These are phyloP conservation scores for Neodontobutis hainanensis DNA, from an alignment of 2,113 vertebrate species.

Conservation along the genomic window DNA sequence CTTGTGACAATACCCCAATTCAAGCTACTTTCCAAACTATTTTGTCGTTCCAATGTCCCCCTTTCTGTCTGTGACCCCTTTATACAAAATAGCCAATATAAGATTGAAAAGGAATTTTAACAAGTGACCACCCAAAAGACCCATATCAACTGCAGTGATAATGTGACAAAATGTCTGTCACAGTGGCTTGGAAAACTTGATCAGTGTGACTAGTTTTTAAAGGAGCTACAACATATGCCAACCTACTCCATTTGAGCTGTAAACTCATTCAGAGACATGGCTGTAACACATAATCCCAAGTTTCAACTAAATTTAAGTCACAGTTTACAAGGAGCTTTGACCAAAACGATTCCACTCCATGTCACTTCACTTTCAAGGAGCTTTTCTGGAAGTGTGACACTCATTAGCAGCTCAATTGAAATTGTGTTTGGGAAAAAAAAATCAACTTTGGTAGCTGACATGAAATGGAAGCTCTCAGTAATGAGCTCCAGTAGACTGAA, in stretches of 20 bases:
- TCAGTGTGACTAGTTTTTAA: background rate
- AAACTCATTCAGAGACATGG: slow-evolving; percentile 9
- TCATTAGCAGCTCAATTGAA: slow-evolving; percentile 34
- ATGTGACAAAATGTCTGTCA: too few relatives aligned
- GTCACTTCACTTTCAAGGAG: slow-evolving; percentile 25
- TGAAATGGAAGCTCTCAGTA: slow-evolving; percentile 1
- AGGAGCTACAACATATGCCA: background rate
- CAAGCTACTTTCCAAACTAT: too few relatives aligned
- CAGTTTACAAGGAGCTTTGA: slow-evolving; percentile 4
- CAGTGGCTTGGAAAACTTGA: background rate
- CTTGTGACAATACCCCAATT: too few relatives aligned
- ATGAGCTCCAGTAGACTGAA: slow-evolving; percentile 7
- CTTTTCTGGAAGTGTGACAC: slow-evolving; percentile 11
- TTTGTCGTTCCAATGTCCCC: too few relatives aligned
- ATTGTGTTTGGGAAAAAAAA: slow-evolving; percentile 15
- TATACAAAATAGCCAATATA: too few relatives aligned
- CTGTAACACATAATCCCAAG: slow-evolving; percentile 25
- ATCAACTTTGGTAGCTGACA: slow-evolving; percentile 10
- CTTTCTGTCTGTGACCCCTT: too few relatives aligned
- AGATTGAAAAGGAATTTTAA: too few relatives aligned
- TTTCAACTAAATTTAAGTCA: slow-evolving; percentile 26
- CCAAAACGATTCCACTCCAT: slow-evolving; percentile 6
- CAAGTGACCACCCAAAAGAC: too few relatives aligned
- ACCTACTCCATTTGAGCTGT: slow-evolving; percentile 31
- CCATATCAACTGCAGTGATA: too few relatives aligned